Conservation (phyloP, 2,113 vertebrate genomes). For the Chloebia gouldiae region DNA sequence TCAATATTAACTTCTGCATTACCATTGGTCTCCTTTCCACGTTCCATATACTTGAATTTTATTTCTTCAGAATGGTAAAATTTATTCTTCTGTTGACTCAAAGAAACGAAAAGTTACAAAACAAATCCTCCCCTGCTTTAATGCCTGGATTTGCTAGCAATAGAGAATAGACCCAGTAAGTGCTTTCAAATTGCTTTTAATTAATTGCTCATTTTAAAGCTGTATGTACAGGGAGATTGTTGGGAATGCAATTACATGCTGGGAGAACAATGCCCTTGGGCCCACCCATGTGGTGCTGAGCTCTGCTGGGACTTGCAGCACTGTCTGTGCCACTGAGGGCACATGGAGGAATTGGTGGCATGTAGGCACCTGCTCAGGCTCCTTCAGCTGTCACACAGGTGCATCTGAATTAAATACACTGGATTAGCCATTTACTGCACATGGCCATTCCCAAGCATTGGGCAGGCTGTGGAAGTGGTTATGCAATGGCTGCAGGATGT, state of each 20-base stretch:
- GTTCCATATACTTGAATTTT: not conserved
- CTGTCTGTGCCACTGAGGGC: not conserved
- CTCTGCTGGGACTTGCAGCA: not conserved
- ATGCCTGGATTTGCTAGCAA: not conserved
- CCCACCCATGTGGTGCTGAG: constrained; percentile 34
- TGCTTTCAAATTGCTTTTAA: constrained; percentile 52
- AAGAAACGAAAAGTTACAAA: not conserved
- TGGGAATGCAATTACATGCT: constrained; percentile 50
- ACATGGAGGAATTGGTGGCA: not conserved
- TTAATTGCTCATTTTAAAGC: constrained; percentile 52
- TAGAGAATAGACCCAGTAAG: not conserved
- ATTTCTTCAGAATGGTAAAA: not conserved
- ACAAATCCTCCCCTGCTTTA: not conserved
- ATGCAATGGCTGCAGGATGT: not conserved
- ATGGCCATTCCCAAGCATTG: fast-evolving
- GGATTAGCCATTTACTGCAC: not conserved
- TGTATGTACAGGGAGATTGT: constrained; percentile 18
- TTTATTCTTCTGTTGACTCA: not conserved
- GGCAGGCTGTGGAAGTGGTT: not conserved
- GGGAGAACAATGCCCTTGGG: constrained; percentile 35
- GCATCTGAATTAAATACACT: not conserved
- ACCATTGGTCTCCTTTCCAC: not conserved
- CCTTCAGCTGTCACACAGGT: constrained; percentile 35
- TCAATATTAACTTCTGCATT: not conserved
- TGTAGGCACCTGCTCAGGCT: constrained; percentile 32